Evolutionary conservation across 2,888 invertebrate genomes (phyloP), one percentile per base, ranked within the genome.

Genomic region (Philereme transversata): DNA sequence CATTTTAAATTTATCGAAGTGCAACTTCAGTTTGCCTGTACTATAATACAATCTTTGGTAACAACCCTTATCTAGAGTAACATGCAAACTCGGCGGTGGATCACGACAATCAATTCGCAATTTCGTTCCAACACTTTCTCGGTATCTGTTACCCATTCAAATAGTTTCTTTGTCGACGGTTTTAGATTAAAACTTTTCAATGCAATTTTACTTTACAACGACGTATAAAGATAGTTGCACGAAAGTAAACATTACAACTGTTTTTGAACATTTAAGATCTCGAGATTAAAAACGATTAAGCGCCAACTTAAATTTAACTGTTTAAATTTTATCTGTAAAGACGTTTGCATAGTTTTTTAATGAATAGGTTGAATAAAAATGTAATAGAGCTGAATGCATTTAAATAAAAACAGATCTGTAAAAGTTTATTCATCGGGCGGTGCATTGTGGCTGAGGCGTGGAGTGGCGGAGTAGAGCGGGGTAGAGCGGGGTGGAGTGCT

Each of bases 51-150:
- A 47, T 57, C 57, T 57, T 38, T 51, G 53, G 51, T 10, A 44
- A 53, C 54, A 43, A 56, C 79, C 80, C 81, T 88, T 90, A 88
- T 88, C 89, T 84, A 71, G 76, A 79, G 79, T 79, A 83, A 86
- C 87, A 90, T 87, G 88, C 87, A 84, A 88, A 87, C 82, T 82
- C 71, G 66, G 70, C 74, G 67, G 64, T 70, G 81, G 75, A 84
- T 82, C 81, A 79, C 79, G 75, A 82, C 81, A 82, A 86, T 86
- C 83, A 83, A 86, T 87, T 82, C 73, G 73, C 77, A 75, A 79
- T 78, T 80, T 77, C 68, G 70, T 74, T 72, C 72, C 70, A 72
- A 74, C 74, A 69, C 73, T 68, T 73, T 73, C 70, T 62, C 61
- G 62, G 51, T 68, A 68, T 51, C 59, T 56, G 51, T 56, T 54